Evolutionary conservation across 2,797 vertebrate genomes (phyloP).

Genomic region (Delichon dasypus): DNA sequence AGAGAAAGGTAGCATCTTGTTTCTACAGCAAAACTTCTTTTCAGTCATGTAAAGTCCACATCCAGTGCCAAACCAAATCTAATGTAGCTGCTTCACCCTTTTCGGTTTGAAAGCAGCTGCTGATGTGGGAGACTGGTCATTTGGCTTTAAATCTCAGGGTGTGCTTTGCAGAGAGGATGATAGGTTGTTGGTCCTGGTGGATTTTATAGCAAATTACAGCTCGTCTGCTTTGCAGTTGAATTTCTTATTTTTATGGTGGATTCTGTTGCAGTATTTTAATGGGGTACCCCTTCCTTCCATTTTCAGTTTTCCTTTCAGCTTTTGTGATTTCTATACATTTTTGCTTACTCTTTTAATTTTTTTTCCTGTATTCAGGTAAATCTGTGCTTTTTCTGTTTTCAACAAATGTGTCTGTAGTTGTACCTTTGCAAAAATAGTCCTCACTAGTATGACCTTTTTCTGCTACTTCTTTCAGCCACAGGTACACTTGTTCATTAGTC

Average conservation of each 20-base stretch:
- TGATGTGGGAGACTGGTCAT: neutral
- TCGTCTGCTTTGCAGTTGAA: constrained; percentile 5
- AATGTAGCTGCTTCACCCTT: neutral
- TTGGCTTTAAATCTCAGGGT: neutral
- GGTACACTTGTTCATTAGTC: neutral
- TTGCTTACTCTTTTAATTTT: neutral
- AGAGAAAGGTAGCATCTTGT: neutral
- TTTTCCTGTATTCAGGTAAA: neutral
- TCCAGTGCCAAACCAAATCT: neutral
- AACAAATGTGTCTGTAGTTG: neutral
- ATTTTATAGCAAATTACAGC: constrained; percentile 9
- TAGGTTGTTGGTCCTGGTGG: neutral
- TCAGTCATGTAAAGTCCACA: neutral
- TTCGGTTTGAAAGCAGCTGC: neutral
- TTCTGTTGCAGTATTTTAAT: constrained; percentile 4
- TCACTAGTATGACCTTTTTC: neutral
- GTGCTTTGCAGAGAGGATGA: neutral
- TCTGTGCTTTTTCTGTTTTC: neutral
- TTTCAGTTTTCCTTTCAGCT: neutral
- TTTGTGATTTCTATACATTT: neutral
- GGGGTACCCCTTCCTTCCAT: neutral
- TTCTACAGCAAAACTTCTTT: neutral
- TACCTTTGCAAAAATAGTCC: neutral
- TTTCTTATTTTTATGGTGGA: neutral
- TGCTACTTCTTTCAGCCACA: neutral